Base-by-base conservation (phyloP, 2,113 vertebrate genomes). In the Burhinus bistriatus region DNA sequence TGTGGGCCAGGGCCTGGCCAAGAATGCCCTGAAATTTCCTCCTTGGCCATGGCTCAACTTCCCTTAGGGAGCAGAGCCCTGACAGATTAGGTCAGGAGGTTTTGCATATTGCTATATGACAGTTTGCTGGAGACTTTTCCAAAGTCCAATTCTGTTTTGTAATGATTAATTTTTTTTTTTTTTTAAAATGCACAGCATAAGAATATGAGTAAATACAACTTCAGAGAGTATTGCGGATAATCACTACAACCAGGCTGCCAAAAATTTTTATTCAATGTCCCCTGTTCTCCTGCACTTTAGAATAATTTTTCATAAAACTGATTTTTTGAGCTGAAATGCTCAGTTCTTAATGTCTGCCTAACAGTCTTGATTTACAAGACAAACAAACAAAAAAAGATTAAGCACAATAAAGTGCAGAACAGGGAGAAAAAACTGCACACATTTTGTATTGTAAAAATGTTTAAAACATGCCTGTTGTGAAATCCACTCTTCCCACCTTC, bases 371-470 rank as follows among this genome's bases (percentile, higher is more conserved):
- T 45, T 62, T 61, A 34, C 18, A 62, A 38, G 12, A 9, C 7
- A 83, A 83, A 77, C 15, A 84, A 65, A 30, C 4, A 40, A 21
- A 68, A 36, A 84, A 36, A 44, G 1, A 54, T 65, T 47, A 55
- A 51, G 6, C 2, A 45, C 38, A 52, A 47, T 58, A 34, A 34
- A 3, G 5, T 51, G 30, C 11, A 38, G 44, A 54, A 59, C 8
- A 58, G 9, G 12, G 8, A 45, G 13, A 47, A 47, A 58, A 45
- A 42, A 4, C 0, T 1, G 1, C 23, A 51, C 26, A 47, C 3
- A 2, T 70, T 80, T 65, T 36, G 19, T 42, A n/a, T 22, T 47
- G 30, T 29, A 71, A 81, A 92, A 76, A 27, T 58, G 4, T 64
- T 84, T 20, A 70, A 61, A 92, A 30, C 2, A 6, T 12, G 2